Base-by-base conservation (phyloP, 1,140 invertebrate genomes). In the Archivesica marissinica region DNA sequence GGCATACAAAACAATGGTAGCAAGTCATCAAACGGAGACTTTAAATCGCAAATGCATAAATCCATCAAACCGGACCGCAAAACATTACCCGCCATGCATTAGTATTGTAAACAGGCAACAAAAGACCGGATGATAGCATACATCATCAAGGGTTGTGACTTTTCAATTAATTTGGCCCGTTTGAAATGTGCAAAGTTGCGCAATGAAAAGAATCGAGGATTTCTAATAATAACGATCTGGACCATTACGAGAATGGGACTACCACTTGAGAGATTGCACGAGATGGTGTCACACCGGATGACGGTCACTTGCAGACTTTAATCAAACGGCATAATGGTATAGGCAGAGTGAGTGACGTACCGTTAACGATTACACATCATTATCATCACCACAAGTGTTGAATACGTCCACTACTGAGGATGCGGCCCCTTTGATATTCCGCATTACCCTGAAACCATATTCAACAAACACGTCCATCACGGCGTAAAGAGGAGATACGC, bases 301-400 rank as follows among this genome's bases (percentile, higher is more conserved):
- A 20, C n/a, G 30, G 59, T 64, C 13, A 35, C 59, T 3, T 35
- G 17, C 50, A 35, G 59, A n/a, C n/a, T 64, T 35, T 64, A 33
- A 33, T 70, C 66, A 70, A 70, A 70, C 25, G 4, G 23, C 4
- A 72, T 41, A 72, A 72, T 41, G 41, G 68, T 15, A 50, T 47
- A 72, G 17, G 35, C 41, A 50, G 23, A 47, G 3, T 72, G 68
- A 72, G 50, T 41, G 68, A 72, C 68, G 50, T 72, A 72, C 50
- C 50, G 41, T 50, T 44, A 72, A 79, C 61, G 77, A 79, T 47
- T 79, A 44, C 44, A 50, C 56, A 79, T 66, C 38, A 66, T 79
- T 81, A 81, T 72, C 66, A 72, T 70, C 79, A 81, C 68, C 66
- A 72, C 7, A 68, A 81, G 79, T 81, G 77, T 79, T 79, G 38